Evolutionary conservation across 2,888 invertebrate species (phyloP).

Genomic region (Spisula subtruncata): DNA sequence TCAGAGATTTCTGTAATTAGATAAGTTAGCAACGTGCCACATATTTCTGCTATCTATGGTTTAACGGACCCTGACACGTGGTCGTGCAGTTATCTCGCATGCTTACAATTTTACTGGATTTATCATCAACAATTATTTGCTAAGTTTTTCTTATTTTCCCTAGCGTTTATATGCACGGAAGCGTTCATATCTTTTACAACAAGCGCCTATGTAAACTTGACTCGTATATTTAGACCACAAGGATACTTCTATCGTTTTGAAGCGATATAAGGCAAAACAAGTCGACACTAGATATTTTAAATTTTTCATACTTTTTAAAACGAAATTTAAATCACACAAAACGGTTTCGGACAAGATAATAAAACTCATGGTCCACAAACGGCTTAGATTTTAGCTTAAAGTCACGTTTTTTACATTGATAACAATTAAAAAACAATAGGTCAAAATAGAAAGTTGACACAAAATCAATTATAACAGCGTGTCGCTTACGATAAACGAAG

Average conservation of each 20-base stretch:
- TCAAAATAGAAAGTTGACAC: constrained; percentile 51
- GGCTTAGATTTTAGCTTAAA: background rate
- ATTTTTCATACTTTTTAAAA: constrained; percentile 9
- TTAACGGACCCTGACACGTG: constrained; percentile 1
- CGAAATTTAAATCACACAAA: background rate
- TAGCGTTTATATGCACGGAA: constrained; percentile 14
- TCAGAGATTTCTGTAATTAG: constrained; percentile 56
- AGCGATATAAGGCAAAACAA: background rate
- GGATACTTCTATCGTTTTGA: background rate
- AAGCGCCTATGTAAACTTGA: background rate
- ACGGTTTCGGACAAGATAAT: background rate
- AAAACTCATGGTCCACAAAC: background rate
- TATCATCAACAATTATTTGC: constrained; percentile 21
- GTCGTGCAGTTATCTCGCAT: background rate
- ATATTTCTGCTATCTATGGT: constrained; percentile 33
- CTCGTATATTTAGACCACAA: background rate
- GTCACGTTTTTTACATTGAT: constrained; percentile 25
- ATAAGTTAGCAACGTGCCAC: constrained; percentile 37
- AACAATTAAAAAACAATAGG: constrained; percentile 22
- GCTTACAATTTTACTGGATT: constrained; percentile 2
- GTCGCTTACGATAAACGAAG: constrained; percentile 48
- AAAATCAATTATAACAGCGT: constrained; percentile 37
- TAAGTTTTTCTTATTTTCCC: constrained; percentile 24
- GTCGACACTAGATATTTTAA: background rate
- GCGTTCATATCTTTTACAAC: constrained; percentile 25